A percentile compares a stretch with the other conserved stretches of the same genome.
Conservation (phyloP, 2,113 vertebrate species). For the Stegostoma tigrinum region DNA sequence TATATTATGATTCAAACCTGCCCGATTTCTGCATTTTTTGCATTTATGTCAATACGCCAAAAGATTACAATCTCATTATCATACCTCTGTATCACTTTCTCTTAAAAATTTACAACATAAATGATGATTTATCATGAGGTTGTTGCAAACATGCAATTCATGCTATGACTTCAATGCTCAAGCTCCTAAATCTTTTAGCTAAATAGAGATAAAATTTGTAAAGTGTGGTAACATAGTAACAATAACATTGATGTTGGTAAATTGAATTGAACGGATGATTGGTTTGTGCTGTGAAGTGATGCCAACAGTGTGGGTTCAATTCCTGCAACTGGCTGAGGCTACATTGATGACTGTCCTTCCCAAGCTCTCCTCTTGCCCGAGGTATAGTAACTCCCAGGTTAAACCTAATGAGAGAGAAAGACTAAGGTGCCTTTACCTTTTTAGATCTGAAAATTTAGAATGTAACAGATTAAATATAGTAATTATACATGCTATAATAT, state of each 20-base stretch:
- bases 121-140: background rate
- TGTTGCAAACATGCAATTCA: background rate
- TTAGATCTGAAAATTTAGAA: background rate
- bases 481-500: background rate
- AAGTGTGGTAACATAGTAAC: background rate
- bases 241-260: background rate
- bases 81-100: background rate
- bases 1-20: background rate
- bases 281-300: no score
- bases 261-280: no score
- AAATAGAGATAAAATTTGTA: background rate
- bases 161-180: background rate
- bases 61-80: background rate
- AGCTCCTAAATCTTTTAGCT: background rate
- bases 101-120: background rate
- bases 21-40: background rate
- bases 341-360: no score
- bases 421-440: no score
- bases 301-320: no score
- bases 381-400: no score
- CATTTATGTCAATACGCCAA: background rate
- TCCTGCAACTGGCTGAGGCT: no score
- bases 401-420: no score
- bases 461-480: background rate
- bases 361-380: no score